Base-by-base conservation (phyloP, 2,113 vertebrate genomes). In the Pipa parva region DNA sequence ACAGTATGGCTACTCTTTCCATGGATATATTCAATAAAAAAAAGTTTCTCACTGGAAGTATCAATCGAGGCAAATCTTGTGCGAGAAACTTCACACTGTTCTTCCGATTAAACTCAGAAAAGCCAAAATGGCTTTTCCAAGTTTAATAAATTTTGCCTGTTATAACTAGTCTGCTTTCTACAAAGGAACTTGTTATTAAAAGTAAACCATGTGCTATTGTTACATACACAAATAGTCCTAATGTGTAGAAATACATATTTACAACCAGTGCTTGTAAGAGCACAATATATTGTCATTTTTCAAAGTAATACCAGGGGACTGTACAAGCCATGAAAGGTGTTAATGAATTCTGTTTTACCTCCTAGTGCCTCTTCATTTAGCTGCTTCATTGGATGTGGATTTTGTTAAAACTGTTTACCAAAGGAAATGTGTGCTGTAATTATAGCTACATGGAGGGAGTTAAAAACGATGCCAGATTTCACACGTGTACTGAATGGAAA, bases 401-500 rank as follows among this genome's bases (percentile, higher is more conserved):
- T 77, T 69, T 67, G 26, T 75, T 71, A 75, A 48, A 65, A 61
- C 58, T 65, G 13, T 63, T 68, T 78, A 13, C 64, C 66, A 21
- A 71, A 67, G 72, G 59, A 72, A 71, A 26, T n/a, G 1, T 74
- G 66, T 71, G 39, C 27, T 75, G 7, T 72, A 63, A 54, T 63
- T 72, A 24, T 62, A 56, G 25, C 58, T 54, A 26, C 59, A 24
- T 45, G 1, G 61, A 54, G 37, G 51, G 55, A 59, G 61, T 48
- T 11, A 27, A 69, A 42, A 60, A 49, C 37, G 22, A 25, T 51
- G 29, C 63, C 61, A 59, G 42, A 48, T 74, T 75, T 24, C 56
- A 15, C 46, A 6, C 0, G 48, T 63, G 15, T 46, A 22, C 26
- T 64, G 25, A 27, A 54, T 52, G 8, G 8, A 54, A 36, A 39